phyloP scores from a whole-genome alignment of 2,888 invertebrate genomes.

The Habroteleia sp. region DNA sequence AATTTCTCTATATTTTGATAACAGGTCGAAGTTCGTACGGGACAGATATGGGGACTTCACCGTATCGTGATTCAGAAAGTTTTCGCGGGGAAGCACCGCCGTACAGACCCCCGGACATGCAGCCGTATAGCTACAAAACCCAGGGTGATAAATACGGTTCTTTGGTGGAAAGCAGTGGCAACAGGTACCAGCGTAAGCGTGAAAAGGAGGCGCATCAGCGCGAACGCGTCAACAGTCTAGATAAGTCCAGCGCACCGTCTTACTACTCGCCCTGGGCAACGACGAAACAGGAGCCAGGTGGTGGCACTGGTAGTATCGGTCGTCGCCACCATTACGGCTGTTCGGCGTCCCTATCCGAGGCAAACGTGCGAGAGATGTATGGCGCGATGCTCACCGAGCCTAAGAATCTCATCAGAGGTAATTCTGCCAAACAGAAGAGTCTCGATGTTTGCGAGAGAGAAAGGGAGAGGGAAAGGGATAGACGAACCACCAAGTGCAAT shows the following conservation, averaged over 20 bases:
- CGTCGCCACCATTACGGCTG: constrained; percentile 76
- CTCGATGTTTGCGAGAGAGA: constrained; percentile 83
- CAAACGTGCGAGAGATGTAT: constrained; percentile 74
- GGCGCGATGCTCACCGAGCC: constrained; percentile 74
- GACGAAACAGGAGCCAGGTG: constrained; percentile 69
- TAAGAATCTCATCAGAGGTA: constrained; percentile 78
- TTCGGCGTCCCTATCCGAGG: constrained; percentile 76
- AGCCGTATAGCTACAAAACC: constrained; percentile 73
- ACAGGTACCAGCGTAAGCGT: constrained; percentile 73
- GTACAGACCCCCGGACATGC: constrained; percentile 76
- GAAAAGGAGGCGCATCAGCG: constrained; percentile 74
- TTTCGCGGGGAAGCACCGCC: constrained; percentile 76
- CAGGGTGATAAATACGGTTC: constrained; percentile 77
- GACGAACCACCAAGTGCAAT: constrained; percentile 81
- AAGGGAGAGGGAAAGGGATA: constrained; percentile 79
- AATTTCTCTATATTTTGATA: too few relatives aligned
- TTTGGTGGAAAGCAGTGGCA: constrained; percentile 71
- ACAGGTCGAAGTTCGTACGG: constrained; percentile 74
- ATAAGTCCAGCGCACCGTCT: constrained; percentile 74
- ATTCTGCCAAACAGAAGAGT: constrained; percentile 82
- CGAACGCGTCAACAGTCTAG: constrained; percentile 78
- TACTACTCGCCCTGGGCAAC: constrained; percentile 75
- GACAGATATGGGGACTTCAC: constrained; percentile 77
- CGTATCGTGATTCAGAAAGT: constrained; percentile 77
- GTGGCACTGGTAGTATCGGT: constrained; percentile 71